Evolutionary conservation across 2,888 invertebrate species (phyloP), one percentile per base, ranked within the genome.

Genomic region (Campopleginae sp.): DNA sequence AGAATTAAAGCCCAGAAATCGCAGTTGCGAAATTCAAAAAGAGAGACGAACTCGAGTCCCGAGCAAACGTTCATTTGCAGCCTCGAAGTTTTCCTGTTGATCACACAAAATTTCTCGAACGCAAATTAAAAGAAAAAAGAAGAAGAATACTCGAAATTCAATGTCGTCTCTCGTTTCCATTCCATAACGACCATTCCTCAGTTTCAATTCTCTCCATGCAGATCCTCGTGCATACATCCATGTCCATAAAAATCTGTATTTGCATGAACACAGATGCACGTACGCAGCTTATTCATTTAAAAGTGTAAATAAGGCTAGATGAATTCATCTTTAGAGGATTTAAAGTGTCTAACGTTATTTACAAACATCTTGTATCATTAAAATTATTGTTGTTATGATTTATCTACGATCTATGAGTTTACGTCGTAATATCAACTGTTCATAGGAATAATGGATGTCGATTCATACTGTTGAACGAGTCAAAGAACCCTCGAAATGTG

Each of bases 381-480:
- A 54, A 38, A 63, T 42, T 44, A 68, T 61, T 38, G 31, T 48
- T 31, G 44, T 51, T 68, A 63, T 27, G 65, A 77, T 19, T 80
- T 65, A 72, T 72, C 79, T 80, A 66, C 61, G 74, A 80, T 82
- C 80, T 86, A 82, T 74, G 76, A 77, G 77, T 80, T 46, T 80
- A 79, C 70, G 82, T 82, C 77, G 85, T 86, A 86, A 86, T 86
- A 86, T 86, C 82, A 75, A 80, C 77, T 66, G 76, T 83, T 77
- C 51, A 61, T 82, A 77, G 80, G 80, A 86, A 74, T 82, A 46
- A 66, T 68, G 70, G 19, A 70, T 70, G 58, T 19, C 58, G 31
- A 66, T 31, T 82, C 19, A 74, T 66, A 66, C 42, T 38, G 33
- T 75, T 74, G 68, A 78, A 74, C 23, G 51, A 78, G 44, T 54